Percentiles rank a stretch among this genome's conserved stretches.
Conservation (phyloP, 1,140 invertebrate genomes). For the Ladona fulva region DNA sequence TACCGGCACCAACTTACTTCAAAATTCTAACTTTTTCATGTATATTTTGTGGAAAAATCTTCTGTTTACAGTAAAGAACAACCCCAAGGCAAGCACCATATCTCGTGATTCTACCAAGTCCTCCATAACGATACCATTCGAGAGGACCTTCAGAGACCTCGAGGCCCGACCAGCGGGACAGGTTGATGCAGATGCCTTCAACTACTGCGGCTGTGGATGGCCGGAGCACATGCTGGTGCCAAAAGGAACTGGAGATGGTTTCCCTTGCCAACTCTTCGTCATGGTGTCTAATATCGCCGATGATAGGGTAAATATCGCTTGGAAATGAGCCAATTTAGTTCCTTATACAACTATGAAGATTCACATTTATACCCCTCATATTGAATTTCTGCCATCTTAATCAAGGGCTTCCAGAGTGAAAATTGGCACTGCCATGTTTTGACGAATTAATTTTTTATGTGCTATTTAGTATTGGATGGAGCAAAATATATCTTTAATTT, state of each 20-base stretch:
- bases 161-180: constrained; percentile 33
- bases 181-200: constrained; percentile 20
- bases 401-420: too few species aligned
- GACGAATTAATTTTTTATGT: too few species aligned
- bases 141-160: constrained; percentile 51
- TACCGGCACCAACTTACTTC: too few species aligned
- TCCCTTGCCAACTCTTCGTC: constrained; percentile 24
- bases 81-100: constrained; percentile 44
- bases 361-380: too few species aligned
- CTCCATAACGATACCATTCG: constrained; percentile 54
- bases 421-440: too few species aligned
- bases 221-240: constrained; percentile 43
- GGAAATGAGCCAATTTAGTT: too few species aligned
- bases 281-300: constrained; percentile 53
- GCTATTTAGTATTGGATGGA: too few species aligned
- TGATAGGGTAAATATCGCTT: constrained; percentile 41
- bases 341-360: too few species aligned
- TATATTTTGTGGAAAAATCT: too few species aligned
- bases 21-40: too few species aligned
- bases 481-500: too few species aligned
- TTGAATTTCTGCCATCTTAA: too few species aligned
- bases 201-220: constrained; percentile 38
- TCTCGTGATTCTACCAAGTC: constrained; percentile 45
- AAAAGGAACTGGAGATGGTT: constrained; percentile 29
- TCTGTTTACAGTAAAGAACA: constrained; percentile 20